phyloP scores from a whole-genome alignment of 2,797 vertebrate species.

The Glossophaga mutica region DNA sequence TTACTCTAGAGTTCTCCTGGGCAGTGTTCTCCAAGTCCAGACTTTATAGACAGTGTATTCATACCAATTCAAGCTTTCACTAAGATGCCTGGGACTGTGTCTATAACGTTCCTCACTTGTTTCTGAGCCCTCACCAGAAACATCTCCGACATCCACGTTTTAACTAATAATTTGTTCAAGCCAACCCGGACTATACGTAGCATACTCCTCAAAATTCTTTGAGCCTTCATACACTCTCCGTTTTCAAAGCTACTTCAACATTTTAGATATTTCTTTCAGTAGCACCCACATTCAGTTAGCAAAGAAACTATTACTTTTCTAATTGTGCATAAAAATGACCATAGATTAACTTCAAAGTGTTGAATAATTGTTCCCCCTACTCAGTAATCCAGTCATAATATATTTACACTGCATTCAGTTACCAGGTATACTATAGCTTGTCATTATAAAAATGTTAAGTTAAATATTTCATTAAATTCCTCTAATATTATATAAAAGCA shows the following conservation, averaged over 20 bases:
- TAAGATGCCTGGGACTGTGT: background rate
- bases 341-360: background rate
- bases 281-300: background rate
- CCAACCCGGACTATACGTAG: background rate
- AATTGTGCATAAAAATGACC: background rate
- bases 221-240: background rate
- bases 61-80: background rate
- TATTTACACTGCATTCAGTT: background rate
- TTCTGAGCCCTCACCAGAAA: background rate
- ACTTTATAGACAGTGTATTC: background rate
- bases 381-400: background rate
- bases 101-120: background rate
- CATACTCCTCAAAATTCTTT: background rate
- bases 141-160: background rate
- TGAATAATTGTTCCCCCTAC: background rate
- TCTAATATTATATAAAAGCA: background rate
- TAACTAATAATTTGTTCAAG: background rate
- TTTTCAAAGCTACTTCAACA: background rate
- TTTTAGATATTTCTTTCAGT: background rate
- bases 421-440: background rate
- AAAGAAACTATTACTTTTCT: background rate
- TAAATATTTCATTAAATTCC: background rate
- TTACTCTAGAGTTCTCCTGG: background rate
- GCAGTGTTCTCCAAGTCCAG: background rate
- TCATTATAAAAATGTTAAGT: background rate